Evolutionary conservation across 2,888 invertebrate genomes (phyloP).

Genomic region (Drosophila gaucha): DNA sequence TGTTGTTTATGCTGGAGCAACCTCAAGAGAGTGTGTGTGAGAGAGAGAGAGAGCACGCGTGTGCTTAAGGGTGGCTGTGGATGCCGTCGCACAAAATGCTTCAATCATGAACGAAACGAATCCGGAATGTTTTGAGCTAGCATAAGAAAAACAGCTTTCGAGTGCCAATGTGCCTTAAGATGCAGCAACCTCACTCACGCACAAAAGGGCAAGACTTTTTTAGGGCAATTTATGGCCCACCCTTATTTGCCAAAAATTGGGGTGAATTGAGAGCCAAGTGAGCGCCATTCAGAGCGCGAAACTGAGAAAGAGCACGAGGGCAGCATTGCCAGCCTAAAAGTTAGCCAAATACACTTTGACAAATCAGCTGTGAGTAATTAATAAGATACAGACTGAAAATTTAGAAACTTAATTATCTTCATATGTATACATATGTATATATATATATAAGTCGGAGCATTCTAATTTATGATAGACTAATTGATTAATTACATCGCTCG

Average conservation of each 20-base stretch:
- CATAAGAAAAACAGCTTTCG: constrained; percentile 31
- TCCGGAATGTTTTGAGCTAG: constrained; percentile 39
- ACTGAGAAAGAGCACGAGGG: constrained; percentile 3
- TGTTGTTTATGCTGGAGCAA: constrained; percentile 12
- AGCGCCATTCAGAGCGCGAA: not conserved
- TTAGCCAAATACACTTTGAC: constrained; percentile 19
- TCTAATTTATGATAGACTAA: no score
- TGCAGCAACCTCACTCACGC: constrained; percentile 20
- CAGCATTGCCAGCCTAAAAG: constrained; percentile 35
- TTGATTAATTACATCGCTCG: no score
- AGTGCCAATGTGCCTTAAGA: constrained; percentile 45
- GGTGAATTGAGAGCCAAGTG: constrained; percentile 41
- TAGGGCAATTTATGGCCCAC: constrained; percentile 45
- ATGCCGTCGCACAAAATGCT: constrained; percentile 41
- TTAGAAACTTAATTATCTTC: no score
- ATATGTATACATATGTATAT: no score
- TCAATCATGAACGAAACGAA: constrained; percentile 42
- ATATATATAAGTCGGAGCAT: not conserved
- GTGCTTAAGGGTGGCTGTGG: constrained; percentile 39
- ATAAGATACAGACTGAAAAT: no score
- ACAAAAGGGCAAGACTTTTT: constrained; percentile 37
- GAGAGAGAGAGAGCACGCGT: not conserved
- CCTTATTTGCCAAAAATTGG: constrained; percentile 48
- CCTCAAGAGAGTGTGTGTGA: not conserved
- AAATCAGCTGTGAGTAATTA: not conserved